A percentile compares a stretch with the other conserved stretches of the same genome.
Evolutionary conservation across 2,888 invertebrate genomes (phyloP).

Genomic region (Dusona sp.): DNA sequence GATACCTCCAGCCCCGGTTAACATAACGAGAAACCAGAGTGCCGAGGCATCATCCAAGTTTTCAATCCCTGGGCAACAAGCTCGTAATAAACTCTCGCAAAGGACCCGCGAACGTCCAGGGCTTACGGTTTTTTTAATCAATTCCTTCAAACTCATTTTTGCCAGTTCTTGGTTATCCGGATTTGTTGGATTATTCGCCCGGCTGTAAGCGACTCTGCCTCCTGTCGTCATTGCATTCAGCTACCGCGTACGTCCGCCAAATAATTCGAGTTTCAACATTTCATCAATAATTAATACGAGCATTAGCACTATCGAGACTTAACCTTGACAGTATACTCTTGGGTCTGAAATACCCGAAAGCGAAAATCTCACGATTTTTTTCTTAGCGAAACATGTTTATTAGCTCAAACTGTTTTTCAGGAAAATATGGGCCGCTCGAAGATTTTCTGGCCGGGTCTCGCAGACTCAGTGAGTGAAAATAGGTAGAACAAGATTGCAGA

Average conservation of each 20-base stretch:
- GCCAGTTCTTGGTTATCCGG: conserved; percentile 69
- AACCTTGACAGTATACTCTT: neutral
- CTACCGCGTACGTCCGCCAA: neutral
- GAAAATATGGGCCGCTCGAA: neutral
- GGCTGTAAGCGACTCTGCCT: neutral
- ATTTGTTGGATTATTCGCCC: conserved; percentile 33
- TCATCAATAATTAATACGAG: no score
- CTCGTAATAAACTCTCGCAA: conserved; percentile 73
- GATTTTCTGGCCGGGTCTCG: neutral
- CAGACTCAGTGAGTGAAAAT: neutral
- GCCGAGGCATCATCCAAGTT: conserved; percentile 74
- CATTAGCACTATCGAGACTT: no score
- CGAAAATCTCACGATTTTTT: neutral
- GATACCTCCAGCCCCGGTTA: conserved; percentile 76
- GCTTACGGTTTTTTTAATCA: conserved; percentile 67
- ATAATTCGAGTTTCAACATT: neutral
- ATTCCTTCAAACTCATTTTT: conserved; percentile 71
- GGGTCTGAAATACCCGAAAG: neutral
- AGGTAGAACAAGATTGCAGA: neutral
- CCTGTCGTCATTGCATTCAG: neutral
- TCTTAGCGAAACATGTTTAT: no score
- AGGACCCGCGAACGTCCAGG: conserved; percentile 70
- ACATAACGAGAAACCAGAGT: conserved; percentile 75
- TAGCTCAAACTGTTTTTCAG: neutral
- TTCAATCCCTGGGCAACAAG: conserved; percentile 73